Conservation (phyloP, 2,797 vertebrate genomes). For the Scolopax rusticola region DNA sequence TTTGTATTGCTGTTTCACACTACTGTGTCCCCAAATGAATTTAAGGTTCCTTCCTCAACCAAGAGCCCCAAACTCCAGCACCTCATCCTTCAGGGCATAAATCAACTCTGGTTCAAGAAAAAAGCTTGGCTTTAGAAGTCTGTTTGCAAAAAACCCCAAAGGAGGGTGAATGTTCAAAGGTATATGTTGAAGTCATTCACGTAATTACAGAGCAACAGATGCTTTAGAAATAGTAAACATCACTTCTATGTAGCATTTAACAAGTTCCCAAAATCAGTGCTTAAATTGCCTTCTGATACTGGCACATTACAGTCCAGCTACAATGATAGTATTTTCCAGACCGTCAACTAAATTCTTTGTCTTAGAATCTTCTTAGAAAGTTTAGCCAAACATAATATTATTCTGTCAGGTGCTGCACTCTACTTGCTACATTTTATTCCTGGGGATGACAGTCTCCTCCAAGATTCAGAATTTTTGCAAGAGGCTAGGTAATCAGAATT, state of each 20-base stretch:
- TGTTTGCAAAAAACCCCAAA: fast-evolving
- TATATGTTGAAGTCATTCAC: background rate
- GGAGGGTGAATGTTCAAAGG: background rate
- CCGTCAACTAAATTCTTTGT: background rate
- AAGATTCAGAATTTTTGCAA: background rate
- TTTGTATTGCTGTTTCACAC: background rate
- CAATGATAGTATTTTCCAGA: background rate
- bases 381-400: background rate
- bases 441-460: background rate
- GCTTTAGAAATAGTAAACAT: background rate
- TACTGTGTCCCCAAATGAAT: background rate
- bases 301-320: background rate
- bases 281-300: background rate
- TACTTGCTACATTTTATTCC: background rate
- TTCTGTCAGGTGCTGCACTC: background rate
- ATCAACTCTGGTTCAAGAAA: background rate
- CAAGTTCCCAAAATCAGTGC: background rate
- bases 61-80: background rate
- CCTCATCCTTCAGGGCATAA: background rate
- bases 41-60: background rate
- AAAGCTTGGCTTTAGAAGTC: background rate
- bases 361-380: background rate
- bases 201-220: background rate
- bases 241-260: background rate
- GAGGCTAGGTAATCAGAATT: background rate